Percentiles rank a stretch among this genome's conserved stretches.
Conservation (phyloP, 2,888 invertebrate species). For the Ormyrus nitidulus region DNA sequence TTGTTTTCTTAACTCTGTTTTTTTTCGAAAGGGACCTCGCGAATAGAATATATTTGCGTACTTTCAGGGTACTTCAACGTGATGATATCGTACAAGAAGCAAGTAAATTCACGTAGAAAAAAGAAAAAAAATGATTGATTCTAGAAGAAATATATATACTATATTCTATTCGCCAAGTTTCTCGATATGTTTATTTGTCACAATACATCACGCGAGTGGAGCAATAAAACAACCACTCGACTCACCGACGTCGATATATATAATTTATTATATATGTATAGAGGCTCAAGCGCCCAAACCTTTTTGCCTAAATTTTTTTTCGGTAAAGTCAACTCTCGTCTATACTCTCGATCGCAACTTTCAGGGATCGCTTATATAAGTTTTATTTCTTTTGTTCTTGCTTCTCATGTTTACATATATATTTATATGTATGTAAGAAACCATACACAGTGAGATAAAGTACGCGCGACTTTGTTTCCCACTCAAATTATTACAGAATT, state of each 20-base stretch:
- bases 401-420: slow-evolving; percentile 13
- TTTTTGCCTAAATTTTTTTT: slow-evolving; percentile 38
- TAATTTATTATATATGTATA: slow-evolving; percentile 17
- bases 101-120: neutral
- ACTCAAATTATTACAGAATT: slow-evolving; percentile 53
- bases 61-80: slow-evolving; percentile 28
- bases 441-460: slow-evolving; percentile 11
- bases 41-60: slow-evolving; percentile 34
- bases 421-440: slow-evolving; percentile 18
- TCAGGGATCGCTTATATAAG: slow-evolving; percentile 25
- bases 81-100: neutral
- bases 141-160: neutral
- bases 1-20: slow-evolving; percentile 1
- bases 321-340: slow-evolving; percentile 40
- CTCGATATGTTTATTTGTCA: slow-evolving; percentile 65
- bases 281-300: slow-evolving; percentile 40
- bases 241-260: slow-evolving; percentile 41
- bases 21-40: slow-evolving; percentile 33
- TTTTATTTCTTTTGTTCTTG: slow-evolving; percentile 15
- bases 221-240: slow-evolving; percentile 47
- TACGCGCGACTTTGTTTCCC: slow-evolving; percentile 26
- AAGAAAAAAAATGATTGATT: slow-evolving; percentile 1
- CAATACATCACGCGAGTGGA: slow-evolving; percentile 60
- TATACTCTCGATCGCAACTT: slow-evolving; percentile 45
- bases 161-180: slow-evolving; percentile 53